These are phyloP conservation scores for Dreissena polymorpha DNA, from an alignment of 1,140 invertebrate genomes.

Conservation along the genomic window DNA sequence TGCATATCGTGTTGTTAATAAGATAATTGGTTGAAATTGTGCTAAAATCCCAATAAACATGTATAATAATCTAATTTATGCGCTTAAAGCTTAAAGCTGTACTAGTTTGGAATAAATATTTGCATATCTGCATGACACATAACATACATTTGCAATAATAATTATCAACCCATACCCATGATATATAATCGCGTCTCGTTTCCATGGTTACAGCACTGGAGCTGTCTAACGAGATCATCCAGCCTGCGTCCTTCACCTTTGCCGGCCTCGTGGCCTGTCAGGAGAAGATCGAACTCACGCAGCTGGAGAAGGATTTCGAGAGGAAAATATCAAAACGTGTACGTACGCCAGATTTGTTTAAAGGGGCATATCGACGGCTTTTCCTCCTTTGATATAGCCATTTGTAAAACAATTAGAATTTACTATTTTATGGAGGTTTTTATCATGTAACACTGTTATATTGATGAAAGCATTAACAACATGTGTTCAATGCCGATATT, in stretches of 20 bases:
- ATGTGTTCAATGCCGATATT: no score
- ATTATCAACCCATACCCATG: not conserved
- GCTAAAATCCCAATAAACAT: no score
- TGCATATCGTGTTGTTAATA: no score
- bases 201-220: conserved; percentile 58
- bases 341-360: conserved; percentile 9
- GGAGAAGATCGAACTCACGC: conserved; percentile 64
- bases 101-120: not conserved
- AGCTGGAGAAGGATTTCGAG: conserved; percentile 70
- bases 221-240: conserved; percentile 71
- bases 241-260: conserved; percentile 72
- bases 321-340: conserved; percentile 69
- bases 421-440: no score
- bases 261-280: conserved; percentile 67
- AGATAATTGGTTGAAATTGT: no score
- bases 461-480: no score
- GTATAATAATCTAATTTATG: not conserved
- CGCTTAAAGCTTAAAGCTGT: not conserved
- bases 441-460: no score
- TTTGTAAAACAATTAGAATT: no score
- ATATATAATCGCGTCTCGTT: not conserved
- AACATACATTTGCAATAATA: not conserved
- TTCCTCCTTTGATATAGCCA: no score
- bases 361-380: no score
- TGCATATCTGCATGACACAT: not conserved